Conservation (phyloP, 2,888 invertebrate genomes). For the Agonopterix subpropinquella region DNA sequence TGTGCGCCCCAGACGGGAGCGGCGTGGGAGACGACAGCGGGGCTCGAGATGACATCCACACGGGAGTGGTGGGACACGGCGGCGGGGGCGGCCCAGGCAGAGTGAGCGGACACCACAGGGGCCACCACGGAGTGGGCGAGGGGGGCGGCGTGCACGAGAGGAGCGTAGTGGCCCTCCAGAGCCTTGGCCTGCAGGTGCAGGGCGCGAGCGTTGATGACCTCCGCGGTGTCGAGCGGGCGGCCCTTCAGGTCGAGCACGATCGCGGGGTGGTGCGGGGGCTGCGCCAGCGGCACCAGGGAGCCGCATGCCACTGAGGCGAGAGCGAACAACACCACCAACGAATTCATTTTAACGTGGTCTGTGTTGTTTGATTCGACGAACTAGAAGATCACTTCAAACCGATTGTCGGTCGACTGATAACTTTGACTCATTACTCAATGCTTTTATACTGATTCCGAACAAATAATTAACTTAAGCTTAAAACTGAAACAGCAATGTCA, state of each 20-base stretch:
- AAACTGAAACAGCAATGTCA: constrained; percentile 52
- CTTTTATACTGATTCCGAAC: constrained; percentile 52
- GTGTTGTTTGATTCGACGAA: constrained; percentile 41
- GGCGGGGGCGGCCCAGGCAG: constrained; percentile 41
- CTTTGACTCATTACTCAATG: constrained; percentile 27
- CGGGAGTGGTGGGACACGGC: constrained; percentile 68
- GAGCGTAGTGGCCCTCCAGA: constrained; percentile 12
- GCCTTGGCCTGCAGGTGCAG: constrained; percentile 41
- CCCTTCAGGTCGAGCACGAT: constrained; percentile 64
- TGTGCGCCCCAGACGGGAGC: constrained; percentile 13
- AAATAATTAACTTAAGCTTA: constrained; percentile 41
- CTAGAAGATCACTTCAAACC: constrained; percentile 59
- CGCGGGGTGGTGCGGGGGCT: constrained; percentile 64
- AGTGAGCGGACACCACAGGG: constrained; percentile 25
- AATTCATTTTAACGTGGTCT: constrained; percentile 50
- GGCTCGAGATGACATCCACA: constrained; percentile 40
- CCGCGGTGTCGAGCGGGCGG: constrained; percentile 67
- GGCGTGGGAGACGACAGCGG: constrained; percentile 28
- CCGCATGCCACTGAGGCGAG: constrained; percentile 76
- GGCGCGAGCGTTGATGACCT: constrained; percentile 64
- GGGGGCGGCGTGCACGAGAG: constrained; percentile 14
- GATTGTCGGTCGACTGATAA: constrained; percentile 49
- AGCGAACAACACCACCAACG: constrained; percentile 79
- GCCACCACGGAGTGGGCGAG: constrained; percentile 14
- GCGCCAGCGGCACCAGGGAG: constrained; percentile 55